A percentile compares a stretch with the other conserved stretches of the same genome.
Conservation (phyloP, 2,888 invertebrate genomes). For the Polydrusus pterygomalis region DNA sequence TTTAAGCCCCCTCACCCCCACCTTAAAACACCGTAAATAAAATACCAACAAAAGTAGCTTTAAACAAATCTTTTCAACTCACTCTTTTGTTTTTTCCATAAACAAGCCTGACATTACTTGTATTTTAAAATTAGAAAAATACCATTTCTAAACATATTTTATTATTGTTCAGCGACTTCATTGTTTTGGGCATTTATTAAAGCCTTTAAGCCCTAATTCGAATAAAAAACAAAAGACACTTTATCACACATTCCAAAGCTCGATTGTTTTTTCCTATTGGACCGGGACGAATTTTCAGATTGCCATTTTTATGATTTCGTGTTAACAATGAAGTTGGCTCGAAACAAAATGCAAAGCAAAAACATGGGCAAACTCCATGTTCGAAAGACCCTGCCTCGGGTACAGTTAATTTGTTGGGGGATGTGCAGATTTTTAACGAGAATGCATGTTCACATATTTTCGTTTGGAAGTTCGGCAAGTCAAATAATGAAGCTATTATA, state of each 20-base stretch:
- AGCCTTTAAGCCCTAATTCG: not conserved
- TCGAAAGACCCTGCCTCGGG: constrained; percentile 5
- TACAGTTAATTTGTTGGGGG: not conserved
- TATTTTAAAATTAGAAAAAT: no score
- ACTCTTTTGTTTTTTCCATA: no score
- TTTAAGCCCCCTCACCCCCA: no score
- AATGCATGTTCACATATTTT: constrained; percentile 1
- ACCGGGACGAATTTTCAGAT: constrained; percentile 5
- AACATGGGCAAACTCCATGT: constrained; percentile 26
- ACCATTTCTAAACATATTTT: no score
- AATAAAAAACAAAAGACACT: not conserved
- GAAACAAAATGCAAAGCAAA: constrained; percentile 25
- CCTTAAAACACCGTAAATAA: no score
- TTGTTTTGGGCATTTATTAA: no score
- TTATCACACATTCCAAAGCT: not conserved
- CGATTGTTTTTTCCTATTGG: constrained; percentile 9
- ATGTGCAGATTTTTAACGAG: constrained; percentile 9
- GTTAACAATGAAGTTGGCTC: constrained; percentile 34
- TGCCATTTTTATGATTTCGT: constrained; percentile 32
- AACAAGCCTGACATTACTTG: no score
- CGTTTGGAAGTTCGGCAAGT: not conserved
- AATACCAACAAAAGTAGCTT: no score
- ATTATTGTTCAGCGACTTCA: no score
- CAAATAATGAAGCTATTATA: not conserved
- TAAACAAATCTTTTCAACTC: no score